These are phyloP conservation scores for Sarcophaga subvicina DNA, from an alignment of 2,888 invertebrate genomes.

Conservation along the genomic window DNA sequence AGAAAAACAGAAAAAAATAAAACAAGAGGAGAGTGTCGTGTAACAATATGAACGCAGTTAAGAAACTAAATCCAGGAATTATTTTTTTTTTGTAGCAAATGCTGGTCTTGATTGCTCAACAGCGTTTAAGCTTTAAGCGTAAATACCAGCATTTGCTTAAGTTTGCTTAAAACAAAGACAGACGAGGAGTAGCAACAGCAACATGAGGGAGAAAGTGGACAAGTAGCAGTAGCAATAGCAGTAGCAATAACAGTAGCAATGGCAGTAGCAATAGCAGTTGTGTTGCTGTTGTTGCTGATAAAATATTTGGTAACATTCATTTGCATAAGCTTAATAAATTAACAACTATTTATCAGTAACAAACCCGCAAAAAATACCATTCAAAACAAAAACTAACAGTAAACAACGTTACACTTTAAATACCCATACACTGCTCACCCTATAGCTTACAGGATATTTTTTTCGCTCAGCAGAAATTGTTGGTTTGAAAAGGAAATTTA, in stretches of 20 bases:
- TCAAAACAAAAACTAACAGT: conserved; percentile 3
- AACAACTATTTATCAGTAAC: conserved; percentile 66
- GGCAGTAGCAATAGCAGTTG: not conserved
- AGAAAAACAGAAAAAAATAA: not conserved
- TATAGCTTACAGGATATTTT: no score
- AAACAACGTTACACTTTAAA: no score
- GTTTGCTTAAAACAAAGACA: not conserved
- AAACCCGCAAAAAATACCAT: not conserved
- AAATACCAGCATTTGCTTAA: conserved; percentile 8
- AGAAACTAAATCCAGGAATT: conserved; percentile 50
- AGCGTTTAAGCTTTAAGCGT: conserved; percentile 6
- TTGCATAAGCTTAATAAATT: conserved; percentile 71
- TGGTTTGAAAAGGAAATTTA: no score
- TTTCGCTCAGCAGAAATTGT: no score
- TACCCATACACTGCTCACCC: no score
- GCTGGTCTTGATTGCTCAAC: not conserved
- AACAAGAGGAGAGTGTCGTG: not conserved
- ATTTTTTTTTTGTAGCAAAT: conserved; percentile 45
- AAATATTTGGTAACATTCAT: conserved; percentile 41
- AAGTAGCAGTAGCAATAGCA: conserved; percentile 45
- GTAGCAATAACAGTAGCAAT: conserved; percentile 16
- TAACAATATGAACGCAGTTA: conserved; percentile 1
- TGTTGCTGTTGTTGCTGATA: conserved; percentile 37
- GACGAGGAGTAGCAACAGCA: not conserved
- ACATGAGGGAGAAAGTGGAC: conserved; percentile 19